Evolutionary conservation across 92 coral and sea anemone species (phyloP), one percentile per base, ranked within the genome.

Genomic region (Paragorgia papillata): DNA sequence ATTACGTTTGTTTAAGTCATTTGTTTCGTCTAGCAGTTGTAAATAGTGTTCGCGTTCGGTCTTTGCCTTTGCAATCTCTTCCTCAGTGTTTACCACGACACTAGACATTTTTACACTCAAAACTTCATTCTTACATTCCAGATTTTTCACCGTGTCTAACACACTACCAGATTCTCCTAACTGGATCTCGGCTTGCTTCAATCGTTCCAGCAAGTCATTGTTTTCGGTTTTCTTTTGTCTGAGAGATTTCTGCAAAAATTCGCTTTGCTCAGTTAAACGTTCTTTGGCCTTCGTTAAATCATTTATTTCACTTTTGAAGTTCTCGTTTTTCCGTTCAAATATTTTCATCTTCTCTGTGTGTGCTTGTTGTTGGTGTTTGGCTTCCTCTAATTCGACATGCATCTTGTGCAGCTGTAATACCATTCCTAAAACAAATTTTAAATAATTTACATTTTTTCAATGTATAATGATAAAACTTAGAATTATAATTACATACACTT

Each of bases 161-260:
- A 70, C 77, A 13, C 48, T 70, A 17, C 77, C 77, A 0, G 77
- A 70, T 50, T 70, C 77, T 31, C 77, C 77, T 18, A 70, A 57
- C 62, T 70, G 44, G 27, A 70, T 54, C 62, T 70, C 77, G 1
- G 77, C 62, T 27, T 70, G 62, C 40, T 70, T 70, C 44, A 70
- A 30, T 53, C 62, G 61, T 32, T 70, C 77, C 24, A 31, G 18
- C 37, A 70, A 34, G 15, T 30, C 48, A 12, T 32, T 34, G 30
- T 70, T 70, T 51, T 70, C 77, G n/a, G 46, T 21, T 70, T 28
- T 70, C 62, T 30, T 28, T 33, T 54, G 50, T 15, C 20, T 20
- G 9, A 70, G 49, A 7, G 77, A 70, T 70, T 70, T 70, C 33
- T 70, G 28, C 34, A 70, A 33, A 35, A 70, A 70, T 13, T 29